Conservation (phyloP, 2,888 invertebrate genomes). For the Melanophora roralis region DNA sequence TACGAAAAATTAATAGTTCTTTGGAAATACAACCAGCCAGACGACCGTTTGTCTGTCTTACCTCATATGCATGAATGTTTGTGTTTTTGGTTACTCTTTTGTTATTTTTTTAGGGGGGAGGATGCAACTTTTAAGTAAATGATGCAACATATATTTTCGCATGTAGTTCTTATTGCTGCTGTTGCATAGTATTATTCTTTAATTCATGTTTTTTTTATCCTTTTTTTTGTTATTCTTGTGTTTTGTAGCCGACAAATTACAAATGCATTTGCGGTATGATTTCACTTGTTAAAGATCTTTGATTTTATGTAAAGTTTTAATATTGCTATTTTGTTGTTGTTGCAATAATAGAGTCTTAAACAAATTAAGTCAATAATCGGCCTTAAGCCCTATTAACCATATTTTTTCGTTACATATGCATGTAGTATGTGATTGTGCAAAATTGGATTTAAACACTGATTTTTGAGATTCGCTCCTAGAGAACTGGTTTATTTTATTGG, state of each 20-base stretch:
- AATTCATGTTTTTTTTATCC: background rate
- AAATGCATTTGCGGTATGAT: slow-evolving; percentile 42
- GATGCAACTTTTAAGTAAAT: slow-evolving; percentile 53
- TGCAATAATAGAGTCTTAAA: slow-evolving; percentile 16
- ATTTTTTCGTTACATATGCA: background rate
- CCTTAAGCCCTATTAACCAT: slow-evolving; percentile 56
- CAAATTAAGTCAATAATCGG: slow-evolving; percentile 60
- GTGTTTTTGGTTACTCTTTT: background rate
- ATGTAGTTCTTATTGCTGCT: slow-evolving; percentile 26
- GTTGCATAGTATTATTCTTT: slow-evolving; percentile 3
- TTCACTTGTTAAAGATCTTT: slow-evolving; percentile 44
- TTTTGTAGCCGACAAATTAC: slow-evolving; percentile 34
- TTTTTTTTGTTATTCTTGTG: slow-evolving; percentile 2
- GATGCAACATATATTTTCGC: slow-evolving; percentile 61
- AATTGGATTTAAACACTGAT: background rate
- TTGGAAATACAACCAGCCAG: slow-evolving; percentile 4
- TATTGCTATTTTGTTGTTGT: slow-evolving; percentile 1
- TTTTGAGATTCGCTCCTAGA: slow-evolving; percentile 7
- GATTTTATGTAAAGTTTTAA: background rate
- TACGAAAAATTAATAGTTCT: slow-evolving; percentile 31
- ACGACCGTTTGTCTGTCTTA: background rate
- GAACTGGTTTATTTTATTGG: slow-evolving; percentile 27
- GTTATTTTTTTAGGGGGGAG: slow-evolving; percentile 18
- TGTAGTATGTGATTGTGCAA: background rate
- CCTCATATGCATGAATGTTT: slow-evolving; percentile 1